Conservation (phyloP, 2,113 vertebrate genomes). For the Conger conger region DNA sequence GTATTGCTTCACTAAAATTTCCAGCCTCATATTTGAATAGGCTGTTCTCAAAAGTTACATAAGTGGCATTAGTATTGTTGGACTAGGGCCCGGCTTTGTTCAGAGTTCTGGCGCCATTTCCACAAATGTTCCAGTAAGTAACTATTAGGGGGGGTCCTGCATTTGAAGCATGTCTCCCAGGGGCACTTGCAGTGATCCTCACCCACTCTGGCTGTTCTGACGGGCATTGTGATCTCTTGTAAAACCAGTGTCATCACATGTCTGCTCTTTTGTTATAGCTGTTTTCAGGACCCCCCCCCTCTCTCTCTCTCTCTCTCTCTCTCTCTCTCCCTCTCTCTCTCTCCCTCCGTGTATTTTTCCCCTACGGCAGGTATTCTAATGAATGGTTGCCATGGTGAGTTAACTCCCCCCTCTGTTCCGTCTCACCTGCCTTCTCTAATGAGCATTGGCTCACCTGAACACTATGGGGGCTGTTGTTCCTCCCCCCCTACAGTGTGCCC, state of each 20-base stretch:
- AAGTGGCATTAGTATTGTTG: too few species aligned
- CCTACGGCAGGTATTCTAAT: neutral
- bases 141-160: neutral
- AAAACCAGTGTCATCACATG: neutral
- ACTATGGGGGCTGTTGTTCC: neutral
- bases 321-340: neutral
- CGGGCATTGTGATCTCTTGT: neutral
- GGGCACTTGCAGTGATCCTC: neutral
- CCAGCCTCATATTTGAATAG: too few species aligned
- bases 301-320: neutral
- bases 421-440: neutral
- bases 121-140: neutral
- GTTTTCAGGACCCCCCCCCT: neutral
- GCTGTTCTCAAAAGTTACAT: too few species aligned
- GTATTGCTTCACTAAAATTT: too few species aligned
- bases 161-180: neutral
- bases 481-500: neutral
- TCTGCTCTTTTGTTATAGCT: neutral
- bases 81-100: neutral
- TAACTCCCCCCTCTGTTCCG: neutral
- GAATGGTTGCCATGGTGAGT: slow-evolving; percentile 15
- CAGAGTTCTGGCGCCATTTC: neutral
- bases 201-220: neutral
- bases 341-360: neutral
- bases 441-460: slow-evolving; percentile 10